Evolutionary conservation across 2,797 vertebrate species (phyloP).

Genomic region (Syngnathus acus): DNA sequence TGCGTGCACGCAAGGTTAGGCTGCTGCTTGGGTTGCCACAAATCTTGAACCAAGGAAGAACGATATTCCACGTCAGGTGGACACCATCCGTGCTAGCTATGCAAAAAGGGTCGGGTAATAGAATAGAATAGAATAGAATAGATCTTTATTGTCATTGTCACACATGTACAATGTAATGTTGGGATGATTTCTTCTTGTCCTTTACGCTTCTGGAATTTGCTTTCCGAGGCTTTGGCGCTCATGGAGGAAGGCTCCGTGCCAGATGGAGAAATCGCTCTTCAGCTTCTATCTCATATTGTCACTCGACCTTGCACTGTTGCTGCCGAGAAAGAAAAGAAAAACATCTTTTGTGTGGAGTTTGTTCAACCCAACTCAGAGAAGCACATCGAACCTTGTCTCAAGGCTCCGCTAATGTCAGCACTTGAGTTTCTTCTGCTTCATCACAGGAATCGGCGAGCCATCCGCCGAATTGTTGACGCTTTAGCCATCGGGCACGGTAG

Average conservation of each 20-base stretch:
- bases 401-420: background rate
- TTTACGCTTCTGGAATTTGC: too few species aligned
- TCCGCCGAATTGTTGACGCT: background rate
- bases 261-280: conserved; percentile 6
- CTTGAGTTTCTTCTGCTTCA: background rate
- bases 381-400: background rate
- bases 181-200: too few species aligned
- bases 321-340: background rate
- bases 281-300: conserved; percentile 26
- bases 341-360: background rate
- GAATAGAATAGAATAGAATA: too few species aligned
- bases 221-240: conserved; percentile 1
- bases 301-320: background rate
- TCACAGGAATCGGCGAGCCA: too few species aligned
- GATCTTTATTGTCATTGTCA: too few species aligned
- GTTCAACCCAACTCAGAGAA: background rate
- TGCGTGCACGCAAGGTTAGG: background rate
- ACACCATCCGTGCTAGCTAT: too few species aligned
- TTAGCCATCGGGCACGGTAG: background rate
- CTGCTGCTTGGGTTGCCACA: background rate
- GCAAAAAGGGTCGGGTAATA: too few species aligned
- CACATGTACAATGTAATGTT: too few species aligned
- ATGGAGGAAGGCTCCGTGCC: background rate
- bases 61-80: background rate
- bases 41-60: background rate